These are phyloP conservation scores for Steatocranus sp. DNA, from an alignment of 2,797 vertebrate species.

Conservation along the genomic window DNA sequence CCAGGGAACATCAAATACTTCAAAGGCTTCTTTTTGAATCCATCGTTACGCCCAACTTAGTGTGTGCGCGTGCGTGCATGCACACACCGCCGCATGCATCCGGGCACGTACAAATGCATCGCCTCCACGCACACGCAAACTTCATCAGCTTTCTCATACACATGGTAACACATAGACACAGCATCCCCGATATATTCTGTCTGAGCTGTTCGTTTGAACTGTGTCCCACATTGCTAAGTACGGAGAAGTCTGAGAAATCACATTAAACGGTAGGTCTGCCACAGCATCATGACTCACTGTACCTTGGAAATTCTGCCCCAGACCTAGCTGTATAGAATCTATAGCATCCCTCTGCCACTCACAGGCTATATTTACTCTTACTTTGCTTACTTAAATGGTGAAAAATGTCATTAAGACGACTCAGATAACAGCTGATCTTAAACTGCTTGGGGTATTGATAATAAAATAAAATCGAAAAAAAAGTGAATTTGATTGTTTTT, in stretches of 20 bases:
- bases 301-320: conserved; percentile 42
- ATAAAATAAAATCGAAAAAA: background rate
- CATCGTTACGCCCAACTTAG: conserved; percentile 72
- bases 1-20: conserved; percentile 80
- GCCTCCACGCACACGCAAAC: conserved; percentile 39
- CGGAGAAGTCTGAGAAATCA: conserved; percentile 69
- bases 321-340: conserved; percentile 28
- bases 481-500: background rate
- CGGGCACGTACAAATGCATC: conserved; percentile 5
- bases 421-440: background rate
- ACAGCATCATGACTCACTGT: conserved; percentile 68
- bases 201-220: conserved; percentile 74
- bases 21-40: conserved; percentile 77
- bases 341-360: conserved; percentile 7
- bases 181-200: conserved; percentile 64
- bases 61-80: conserved; percentile 20
- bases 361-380: background rate
- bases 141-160: conserved; percentile 44
- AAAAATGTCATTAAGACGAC: background rate
- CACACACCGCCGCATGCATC: background rate
- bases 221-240: conserved; percentile 76
- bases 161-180: conserved; percentile 25
- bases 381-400: background rate
- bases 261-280: conserved; percentile 67
- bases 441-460: background rate